These are phyloP conservation scores for Anarhynchus alexandrinus DNA, from an alignment of 2,113 vertebrate species.

Conservation along the genomic window DNA sequence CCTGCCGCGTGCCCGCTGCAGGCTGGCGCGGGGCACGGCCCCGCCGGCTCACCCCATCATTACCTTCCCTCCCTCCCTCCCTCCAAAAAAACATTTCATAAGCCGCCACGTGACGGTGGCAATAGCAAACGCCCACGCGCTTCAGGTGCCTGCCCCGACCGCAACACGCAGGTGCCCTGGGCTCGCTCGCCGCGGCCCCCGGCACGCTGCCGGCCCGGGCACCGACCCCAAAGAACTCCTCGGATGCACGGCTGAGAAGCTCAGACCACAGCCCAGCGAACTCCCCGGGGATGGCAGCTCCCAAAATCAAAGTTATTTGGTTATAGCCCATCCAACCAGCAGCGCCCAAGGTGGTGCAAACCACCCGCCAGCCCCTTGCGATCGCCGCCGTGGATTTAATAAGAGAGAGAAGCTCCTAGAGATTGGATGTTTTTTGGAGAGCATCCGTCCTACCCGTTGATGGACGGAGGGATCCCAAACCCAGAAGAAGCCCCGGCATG, in stretches of 20 bases:
- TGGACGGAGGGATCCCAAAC: neutral
- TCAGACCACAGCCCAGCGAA: neutral
- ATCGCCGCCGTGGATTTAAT: neutral
- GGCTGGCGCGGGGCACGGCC: constrained; percentile 17
- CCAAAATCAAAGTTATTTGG: neutral
- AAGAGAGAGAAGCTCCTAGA: neutral
- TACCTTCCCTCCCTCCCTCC: constrained; percentile 28
- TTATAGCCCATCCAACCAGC: neutral
- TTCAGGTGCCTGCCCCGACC: constrained; percentile 22
- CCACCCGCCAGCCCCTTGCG: neutral
- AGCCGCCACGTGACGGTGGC: constrained; percentile 45
- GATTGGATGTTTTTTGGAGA: neutral
- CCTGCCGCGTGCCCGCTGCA: neutral
- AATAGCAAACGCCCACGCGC: constrained; percentile 28
- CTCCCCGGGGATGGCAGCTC: neutral
- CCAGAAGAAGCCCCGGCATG: neutral
- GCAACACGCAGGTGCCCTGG: constrained; percentile 20
- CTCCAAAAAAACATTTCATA: constrained; percentile 65
- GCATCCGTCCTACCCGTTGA: rapidly evolving
- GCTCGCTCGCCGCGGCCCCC: neutral
- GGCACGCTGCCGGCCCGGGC: neutral
- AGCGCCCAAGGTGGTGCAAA: neutral
- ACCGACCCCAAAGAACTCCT: neutral
- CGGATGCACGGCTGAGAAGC: neutral
- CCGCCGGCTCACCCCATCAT: constrained; percentile 49